Evolutionary conservation across 2,888 invertebrate genomes (phyloP), one percentile per base, ranked within the genome.

Genomic region (Entomobrya proxima): DNA sequence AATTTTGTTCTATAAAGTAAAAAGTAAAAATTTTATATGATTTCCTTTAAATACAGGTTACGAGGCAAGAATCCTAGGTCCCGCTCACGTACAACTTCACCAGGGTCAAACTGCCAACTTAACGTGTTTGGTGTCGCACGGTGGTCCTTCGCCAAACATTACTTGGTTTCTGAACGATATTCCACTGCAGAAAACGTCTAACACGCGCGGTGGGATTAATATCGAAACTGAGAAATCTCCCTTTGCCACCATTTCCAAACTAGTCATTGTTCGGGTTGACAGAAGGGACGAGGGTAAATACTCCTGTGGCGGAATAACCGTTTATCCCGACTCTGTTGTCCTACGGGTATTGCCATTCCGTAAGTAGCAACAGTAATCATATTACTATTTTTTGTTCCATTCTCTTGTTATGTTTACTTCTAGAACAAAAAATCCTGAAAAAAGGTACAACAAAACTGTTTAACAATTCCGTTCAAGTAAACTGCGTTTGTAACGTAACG

Each of bases 101-200:
- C 84, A 85, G 67, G 90, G 90, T 32, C 79, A 86, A 24, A 58
- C 81, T 13, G 88, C 81, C 24, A 88, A 90, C 81, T 86, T 90
- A 24, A 89, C 90, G 11, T 90, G 90, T 77, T 35, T 88, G 13
- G 85, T 90, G 21, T 81, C 88, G 5, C 86, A 88, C 52, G 58
- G 85, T 30, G 85, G 84, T 2, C 64, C 77, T 35, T 80, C 90
- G 3, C 88, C 89, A 44, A 88, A 89, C 77, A 87, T 90, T 37
- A 87, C 88, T 18, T 90, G 90, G 90, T 88, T 86, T 85, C 85
- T 88, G 50, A 87, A 90, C 44, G 90, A 88, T 77, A 82, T 88
- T 47, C 89, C 90, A 18, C 83, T 90, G 32, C 74, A 88, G 79
- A 84, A 88, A 35, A 87, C 79, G 11, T 80, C 85, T 5, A 69